A percentile compares a stretch with the other conserved stretches of the same genome.
These are phyloP conservation scores for Myzus persicae DNA, from an alignment of 1,140 invertebrate species.

Conservation along the genomic window DNA sequence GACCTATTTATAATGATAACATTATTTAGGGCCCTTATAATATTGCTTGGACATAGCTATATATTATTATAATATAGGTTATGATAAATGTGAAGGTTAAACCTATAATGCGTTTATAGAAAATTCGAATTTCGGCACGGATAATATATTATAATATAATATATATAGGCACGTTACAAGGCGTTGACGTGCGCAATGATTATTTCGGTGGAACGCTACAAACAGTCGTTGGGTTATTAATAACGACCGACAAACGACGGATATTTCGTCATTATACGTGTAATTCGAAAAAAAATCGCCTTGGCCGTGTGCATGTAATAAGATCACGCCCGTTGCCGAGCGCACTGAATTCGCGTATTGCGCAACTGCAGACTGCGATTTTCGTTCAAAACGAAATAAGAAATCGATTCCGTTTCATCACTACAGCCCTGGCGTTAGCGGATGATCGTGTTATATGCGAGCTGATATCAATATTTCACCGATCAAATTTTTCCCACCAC, in stretches of 20 bases:
- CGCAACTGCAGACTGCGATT: neutral
- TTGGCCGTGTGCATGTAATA: conserved; percentile 3
- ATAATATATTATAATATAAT: neutral
- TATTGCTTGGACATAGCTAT: neutral
- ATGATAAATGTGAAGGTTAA: neutral
- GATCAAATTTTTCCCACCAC: neutral
- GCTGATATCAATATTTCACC: neutral
- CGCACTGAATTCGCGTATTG: neutral
- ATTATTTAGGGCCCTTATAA: neutral
- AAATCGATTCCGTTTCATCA: neutral
- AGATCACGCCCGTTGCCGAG: neutral
- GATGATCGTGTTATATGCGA: neutral
- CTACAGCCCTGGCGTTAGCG: neutral
- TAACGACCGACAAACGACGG: neutral
- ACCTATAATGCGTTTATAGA: neutral
- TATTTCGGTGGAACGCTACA: neutral
- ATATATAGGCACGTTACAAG: neutral
- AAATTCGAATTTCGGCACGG: neutral
- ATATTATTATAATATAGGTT: neutral
- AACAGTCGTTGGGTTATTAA: neutral
- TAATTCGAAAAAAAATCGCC: conserved; percentile 21
- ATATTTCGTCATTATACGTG: conserved; percentile 22
- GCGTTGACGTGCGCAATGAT: neutral
- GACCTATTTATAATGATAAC: neutral
- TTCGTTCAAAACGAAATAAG: neutral